Percentiles rank a stretch among this genome's conserved stretches.
Conservation (phyloP, 2,888 invertebrate species). For the Megalurothrips usitatus region DNA sequence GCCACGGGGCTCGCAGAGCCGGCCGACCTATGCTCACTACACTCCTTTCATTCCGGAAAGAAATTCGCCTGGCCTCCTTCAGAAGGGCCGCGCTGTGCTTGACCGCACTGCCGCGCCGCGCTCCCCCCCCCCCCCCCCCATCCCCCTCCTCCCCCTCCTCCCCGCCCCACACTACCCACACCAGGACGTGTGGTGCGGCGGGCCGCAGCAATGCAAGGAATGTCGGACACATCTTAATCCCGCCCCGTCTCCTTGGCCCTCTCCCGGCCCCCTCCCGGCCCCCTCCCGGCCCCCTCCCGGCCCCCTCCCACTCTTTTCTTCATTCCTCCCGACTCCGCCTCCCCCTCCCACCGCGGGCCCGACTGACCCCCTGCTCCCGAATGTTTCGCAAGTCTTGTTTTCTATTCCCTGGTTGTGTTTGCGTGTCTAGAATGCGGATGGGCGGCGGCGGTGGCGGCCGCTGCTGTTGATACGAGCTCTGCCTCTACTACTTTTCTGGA, state of each 20-base stretch:
- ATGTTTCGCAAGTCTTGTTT: slow-evolving; percentile 13
- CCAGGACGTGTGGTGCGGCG: not conserved
- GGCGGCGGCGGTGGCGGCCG: not conserved
- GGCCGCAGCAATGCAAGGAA: not conserved
- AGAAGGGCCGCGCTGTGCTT: no score
- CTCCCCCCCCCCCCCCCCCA: no score
- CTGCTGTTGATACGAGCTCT: no score
- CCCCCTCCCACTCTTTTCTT: not conserved
- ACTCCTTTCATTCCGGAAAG: no score
- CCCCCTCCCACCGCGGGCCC: not conserved
- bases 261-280: not conserved
- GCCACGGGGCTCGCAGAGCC: no score
- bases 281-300: not conserved
- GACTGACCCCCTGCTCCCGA: slow-evolving; percentile 9
- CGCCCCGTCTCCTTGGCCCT: not conserved
- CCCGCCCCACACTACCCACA: not conserved
- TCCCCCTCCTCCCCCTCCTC: no score
- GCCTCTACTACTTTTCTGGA: no score
- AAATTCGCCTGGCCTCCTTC: no score
- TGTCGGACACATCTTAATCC: slow-evolving; percentile 24
- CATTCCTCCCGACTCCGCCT: not conserved
- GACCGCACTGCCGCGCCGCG: no score
- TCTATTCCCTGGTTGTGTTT: slow-evolving; percentile 5
- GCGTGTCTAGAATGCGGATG: not conserved
- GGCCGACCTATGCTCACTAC: no score